Conservation (phyloP, 1,140 invertebrate genomes). For the Aleiodes sp. region DNA sequence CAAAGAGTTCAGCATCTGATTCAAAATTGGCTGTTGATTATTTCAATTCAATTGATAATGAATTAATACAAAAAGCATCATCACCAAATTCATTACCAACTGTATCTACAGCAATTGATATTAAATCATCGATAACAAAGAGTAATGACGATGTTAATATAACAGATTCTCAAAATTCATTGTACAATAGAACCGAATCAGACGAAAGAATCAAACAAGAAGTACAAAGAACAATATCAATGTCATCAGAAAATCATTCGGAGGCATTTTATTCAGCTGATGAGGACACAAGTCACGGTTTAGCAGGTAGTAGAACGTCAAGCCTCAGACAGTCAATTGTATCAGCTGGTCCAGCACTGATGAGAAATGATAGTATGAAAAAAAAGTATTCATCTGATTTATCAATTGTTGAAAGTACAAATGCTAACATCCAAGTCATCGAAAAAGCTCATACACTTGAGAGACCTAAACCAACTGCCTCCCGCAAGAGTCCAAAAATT, state of each 20-base stretch:
- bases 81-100: conserved; percentile 51
- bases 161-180: conserved; percentile 71
- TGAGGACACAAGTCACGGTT: conserved; percentile 77
- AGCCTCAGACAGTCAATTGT: conserved; percentile 73
- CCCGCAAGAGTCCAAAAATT: conserved; percentile 31
- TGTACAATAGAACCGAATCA: conserved; percentile 67
- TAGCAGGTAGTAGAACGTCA: conserved; percentile 67
- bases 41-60: conserved; percentile 62
- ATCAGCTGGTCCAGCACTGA: conserved; percentile 62
- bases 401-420: conserved; percentile 66
- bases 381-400: conserved; percentile 69
- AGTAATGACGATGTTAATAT: conserved; percentile 64
- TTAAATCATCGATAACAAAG: conserved; percentile 51
- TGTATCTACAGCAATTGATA: conserved; percentile 47
- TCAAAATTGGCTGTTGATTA: conserved; percentile 81
- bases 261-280: conserved; percentile 92
- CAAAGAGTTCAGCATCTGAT: conserved; percentile 80
- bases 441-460: conserved; percentile 60
- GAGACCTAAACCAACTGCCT: conserved; percentile 46
- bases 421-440: conserved; percentile 44
- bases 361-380: conserved; percentile 64
- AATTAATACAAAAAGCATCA: conserved; percentile 38
- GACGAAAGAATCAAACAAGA: conserved; percentile 68
- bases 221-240: conserved; percentile 83
- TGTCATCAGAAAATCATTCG: conserved; percentile 88